phyloP scores from a whole-genome alignment of 2,888 invertebrate species.

The Chromoteleia sp. region DNA sequence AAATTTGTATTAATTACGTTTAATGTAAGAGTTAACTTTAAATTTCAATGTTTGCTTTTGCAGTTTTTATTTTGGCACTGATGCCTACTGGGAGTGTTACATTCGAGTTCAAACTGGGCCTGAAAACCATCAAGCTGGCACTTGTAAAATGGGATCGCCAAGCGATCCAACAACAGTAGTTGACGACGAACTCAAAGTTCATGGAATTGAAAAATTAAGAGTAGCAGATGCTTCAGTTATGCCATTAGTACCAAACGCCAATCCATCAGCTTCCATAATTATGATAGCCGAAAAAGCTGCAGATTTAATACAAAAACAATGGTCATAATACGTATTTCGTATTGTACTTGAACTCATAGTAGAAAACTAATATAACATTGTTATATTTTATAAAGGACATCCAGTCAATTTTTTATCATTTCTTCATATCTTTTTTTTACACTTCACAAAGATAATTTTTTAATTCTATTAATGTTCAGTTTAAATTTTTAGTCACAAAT shows the following conservation, averaged over 20 bases:
- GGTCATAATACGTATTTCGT: slow-evolving; percentile 78
- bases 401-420: too few species aligned
- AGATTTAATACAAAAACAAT: slow-evolving; percentile 87
- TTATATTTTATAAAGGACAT: too few species aligned
- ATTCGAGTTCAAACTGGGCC: slow-evolving; percentile 87
- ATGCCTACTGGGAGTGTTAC: slow-evolving; percentile 89
- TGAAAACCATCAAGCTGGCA: slow-evolving; percentile 88
- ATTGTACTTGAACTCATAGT: too few species aligned
- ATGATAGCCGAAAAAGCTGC: slow-evolving; percentile 91
- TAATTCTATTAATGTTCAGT: too few species aligned
- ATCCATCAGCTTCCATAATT: slow-evolving; percentile 89
- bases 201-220: slow-evolving; percentile 87
- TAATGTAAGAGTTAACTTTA: too few species aligned
- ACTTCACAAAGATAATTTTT: too few species aligned
- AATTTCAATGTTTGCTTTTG: too few species aligned
- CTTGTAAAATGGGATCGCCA: slow-evolving; percentile 87
- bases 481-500: too few species aligned
- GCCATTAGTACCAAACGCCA: slow-evolving; percentile 88
- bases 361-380: too few species aligned
- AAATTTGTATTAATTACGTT: too few species aligned
- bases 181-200: slow-evolving; percentile 87
- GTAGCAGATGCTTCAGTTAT: slow-evolving; percentile 90
- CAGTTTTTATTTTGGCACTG: slow-evolving; percentile 86
- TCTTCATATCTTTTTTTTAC: too few species aligned
- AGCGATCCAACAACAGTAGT: slow-evolving; percentile 86